Conservation (phyloP, 2,888 invertebrate species). For the Itoplectis maculator region DNA sequence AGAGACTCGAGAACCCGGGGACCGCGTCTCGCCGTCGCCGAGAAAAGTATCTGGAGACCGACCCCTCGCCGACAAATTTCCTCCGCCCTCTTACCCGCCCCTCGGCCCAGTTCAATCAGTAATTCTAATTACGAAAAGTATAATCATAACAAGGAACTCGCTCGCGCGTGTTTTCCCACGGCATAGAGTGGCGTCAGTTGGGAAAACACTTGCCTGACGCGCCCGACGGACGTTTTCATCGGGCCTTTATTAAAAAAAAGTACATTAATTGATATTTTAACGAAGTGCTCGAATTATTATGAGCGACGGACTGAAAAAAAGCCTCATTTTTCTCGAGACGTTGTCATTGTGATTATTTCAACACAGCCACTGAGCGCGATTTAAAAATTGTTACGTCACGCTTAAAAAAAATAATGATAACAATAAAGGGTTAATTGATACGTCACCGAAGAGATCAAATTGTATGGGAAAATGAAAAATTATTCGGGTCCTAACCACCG, state of each 20-base stretch:
- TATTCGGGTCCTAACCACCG: background rate
- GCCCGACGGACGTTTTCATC: conserved; percentile 67
- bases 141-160: conserved; percentile 72
- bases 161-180: conserved; percentile 54
- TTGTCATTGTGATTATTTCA: background rate
- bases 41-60: conserved; percentile 32
- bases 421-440: no score
- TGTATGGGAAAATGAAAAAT: background rate
- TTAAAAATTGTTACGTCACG: conserved; percentile 8
- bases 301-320: background rate
- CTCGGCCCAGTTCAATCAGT: conserved; percentile 72
- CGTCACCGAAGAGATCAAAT: background rate
- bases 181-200: conserved; percentile 47
- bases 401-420: no score
- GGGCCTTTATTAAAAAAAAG: conserved; percentile 72
- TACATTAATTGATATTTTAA: conserved; percentile 73
- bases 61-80: conserved; percentile 70
- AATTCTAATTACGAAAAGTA: conserved; percentile 78
- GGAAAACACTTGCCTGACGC: conserved; percentile 71
- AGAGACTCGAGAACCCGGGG: conserved; percentile 48
- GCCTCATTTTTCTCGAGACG: background rate
- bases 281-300: conserved; percentile 59
- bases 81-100: conserved; percentile 8
- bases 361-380: background rate
- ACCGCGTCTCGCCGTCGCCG: conserved; percentile 32